A percentile compares a stretch with the other conserved stretches of the same genome.
Evolutionary conservation across 1,140 invertebrate genomes (phyloP).

Genomic region (Aphis gossypii): DNA sequence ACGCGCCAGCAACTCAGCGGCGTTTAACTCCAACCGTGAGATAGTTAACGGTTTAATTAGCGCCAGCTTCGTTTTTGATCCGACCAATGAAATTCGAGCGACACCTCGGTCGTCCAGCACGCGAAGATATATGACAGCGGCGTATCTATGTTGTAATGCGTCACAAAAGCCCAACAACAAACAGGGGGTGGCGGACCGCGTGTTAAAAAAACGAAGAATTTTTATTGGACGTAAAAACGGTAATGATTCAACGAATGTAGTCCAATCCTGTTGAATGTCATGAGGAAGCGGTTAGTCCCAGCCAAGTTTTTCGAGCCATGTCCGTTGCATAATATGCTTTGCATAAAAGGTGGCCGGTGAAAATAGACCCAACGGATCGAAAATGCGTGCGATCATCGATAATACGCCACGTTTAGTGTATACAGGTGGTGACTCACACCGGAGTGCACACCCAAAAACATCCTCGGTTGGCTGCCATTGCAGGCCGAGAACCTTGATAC

Average conservation of each 20-base stretch:
- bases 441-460: neutral
- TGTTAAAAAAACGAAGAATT: too few relatives aligned
- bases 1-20: conserved; percentile 62
- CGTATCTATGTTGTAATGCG: conserved; percentile 62
- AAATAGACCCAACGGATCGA: neutral
- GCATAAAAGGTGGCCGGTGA: neutral
- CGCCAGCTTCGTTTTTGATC: conserved; percentile 63
- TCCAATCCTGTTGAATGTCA: too few relatives aligned
- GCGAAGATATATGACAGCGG: conserved; percentile 61
- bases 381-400: neutral
- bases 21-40: conserved; percentile 64
- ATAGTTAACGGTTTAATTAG: conserved; percentile 63
- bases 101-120: conserved; percentile 29
- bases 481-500: neutral
- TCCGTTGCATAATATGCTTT: neutral
- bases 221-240: too few relatives aligned
- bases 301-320: neutral
- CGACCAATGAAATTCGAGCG: conserved; percentile 60
- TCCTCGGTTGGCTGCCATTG: neutral
- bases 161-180: conserved; percentile 61
- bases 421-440: neutral
- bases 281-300: too few relatives aligned
- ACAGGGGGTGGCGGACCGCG: too few relatives aligned
- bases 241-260: too few relatives aligned
- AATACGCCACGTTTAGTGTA: neutral